Percentiles rank a stretch among this genome's conserved stretches.
Conservation (phyloP, 1,140 invertebrate species). For the Colletes gigas region DNA sequence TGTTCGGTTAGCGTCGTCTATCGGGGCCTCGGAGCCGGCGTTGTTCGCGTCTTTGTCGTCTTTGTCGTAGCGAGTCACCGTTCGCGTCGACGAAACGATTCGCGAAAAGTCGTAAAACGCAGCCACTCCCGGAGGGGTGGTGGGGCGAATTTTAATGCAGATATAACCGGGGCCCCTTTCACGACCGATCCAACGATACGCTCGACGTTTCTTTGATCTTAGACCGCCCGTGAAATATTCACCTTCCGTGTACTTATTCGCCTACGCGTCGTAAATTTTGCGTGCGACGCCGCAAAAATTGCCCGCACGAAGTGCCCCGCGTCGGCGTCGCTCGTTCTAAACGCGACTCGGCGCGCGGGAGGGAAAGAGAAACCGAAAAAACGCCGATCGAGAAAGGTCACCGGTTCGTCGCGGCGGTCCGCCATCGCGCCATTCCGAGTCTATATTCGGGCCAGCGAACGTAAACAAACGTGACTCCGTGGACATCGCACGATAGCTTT, state of each 20-base stretch:
- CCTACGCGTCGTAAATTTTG: constrained; percentile 41
- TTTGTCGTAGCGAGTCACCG: not conserved
- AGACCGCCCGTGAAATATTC: constrained; percentile 45
- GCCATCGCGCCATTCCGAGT: too few relatives aligned
- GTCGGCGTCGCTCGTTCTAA: constrained; percentile 12
- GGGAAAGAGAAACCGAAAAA: not conserved
- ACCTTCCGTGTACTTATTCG: constrained; percentile 38
- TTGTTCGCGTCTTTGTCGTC: not conserved
- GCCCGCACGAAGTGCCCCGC: not conserved
- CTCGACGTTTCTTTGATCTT: constrained; percentile 46
- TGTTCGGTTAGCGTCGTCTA: constrained; percentile 50
- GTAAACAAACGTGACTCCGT: too few relatives aligned
- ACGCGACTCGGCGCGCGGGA: constrained; percentile 1
- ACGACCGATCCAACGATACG: constrained; percentile 41
- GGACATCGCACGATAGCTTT: too few relatives aligned
- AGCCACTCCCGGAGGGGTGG: not conserved
- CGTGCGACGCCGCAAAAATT: constrained; percentile 36
- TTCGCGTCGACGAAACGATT: constrained; percentile 12
- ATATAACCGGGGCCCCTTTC: not conserved
- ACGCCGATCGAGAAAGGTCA: constrained; percentile 16
- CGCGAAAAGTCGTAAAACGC: constrained; percentile 34
- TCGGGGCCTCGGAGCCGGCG: constrained; percentile 10
- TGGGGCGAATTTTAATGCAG: constrained; percentile 25
- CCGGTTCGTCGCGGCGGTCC: constrained; percentile 14
- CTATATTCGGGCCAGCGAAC: constrained; percentile 4